phyloP scores from a whole-genome alignment of 2,113 vertebrate species.

The Myotis yumanensis region DNA sequence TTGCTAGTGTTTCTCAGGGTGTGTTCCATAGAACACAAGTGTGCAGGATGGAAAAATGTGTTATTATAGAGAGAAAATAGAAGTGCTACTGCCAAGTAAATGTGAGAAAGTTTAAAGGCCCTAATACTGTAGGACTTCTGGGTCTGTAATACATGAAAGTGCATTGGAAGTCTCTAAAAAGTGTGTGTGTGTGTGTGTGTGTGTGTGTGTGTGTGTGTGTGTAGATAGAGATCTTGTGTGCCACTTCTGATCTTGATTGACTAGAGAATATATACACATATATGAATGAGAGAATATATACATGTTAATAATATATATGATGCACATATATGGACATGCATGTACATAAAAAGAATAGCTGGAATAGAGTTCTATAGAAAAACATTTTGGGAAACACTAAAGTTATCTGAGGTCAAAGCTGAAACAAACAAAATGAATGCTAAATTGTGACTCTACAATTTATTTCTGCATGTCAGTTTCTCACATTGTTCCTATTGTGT shows the following conservation, averaged over 20 bases:
- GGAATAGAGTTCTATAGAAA: not conserved
- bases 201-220: not conserved
- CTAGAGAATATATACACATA: not conserved
- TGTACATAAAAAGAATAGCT: not conserved
- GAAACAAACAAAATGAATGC: constrained; percentile 5
- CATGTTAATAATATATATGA: not conserved
- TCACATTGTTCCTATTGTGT: constrained; percentile 65
- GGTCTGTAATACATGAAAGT: not conserved
- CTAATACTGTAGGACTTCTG: not conserved
- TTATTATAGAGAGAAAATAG: not conserved
- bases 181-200: not conserved
- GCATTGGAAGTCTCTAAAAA: not conserved
- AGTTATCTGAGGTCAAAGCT: constrained; percentile 67
- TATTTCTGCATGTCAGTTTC: constrained; percentile 62
- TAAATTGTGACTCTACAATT: constrained; percentile 50
- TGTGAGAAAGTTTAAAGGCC: not conserved
- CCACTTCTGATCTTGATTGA: not conserved
- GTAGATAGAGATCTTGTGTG: not conserved
- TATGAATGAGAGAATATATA: not conserved
- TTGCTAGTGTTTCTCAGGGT: not conserved
- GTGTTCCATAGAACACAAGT: not conserved
- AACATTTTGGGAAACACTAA: constrained; percentile 8
- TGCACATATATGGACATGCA: too few species aligned
- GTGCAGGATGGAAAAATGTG: not conserved
- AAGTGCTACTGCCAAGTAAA: not conserved